Evolutionary conservation across 2,113 vertebrate species (phyloP).

Genomic region (Paracanthobrama guichenoti): DNA sequence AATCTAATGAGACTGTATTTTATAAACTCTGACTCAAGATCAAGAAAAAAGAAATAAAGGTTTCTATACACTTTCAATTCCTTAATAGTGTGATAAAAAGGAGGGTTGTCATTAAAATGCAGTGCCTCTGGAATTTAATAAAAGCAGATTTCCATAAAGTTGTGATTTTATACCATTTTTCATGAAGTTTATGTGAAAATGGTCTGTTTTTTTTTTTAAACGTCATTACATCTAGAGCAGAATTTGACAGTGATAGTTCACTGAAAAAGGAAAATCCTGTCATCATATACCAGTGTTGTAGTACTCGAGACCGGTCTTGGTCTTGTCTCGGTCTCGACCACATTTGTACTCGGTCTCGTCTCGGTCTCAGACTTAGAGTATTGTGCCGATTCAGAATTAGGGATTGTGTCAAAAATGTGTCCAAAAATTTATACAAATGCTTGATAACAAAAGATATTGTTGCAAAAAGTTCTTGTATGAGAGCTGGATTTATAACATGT

Average conservation of each 20-base stretch:
- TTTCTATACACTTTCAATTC: not conserved
- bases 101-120: constrained; percentile 14
- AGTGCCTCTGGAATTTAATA: constrained; percentile 5
- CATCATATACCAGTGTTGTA: not conserved
- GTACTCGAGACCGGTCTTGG: too few relatives aligned
- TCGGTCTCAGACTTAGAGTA: too few relatives aligned
- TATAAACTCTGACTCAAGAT: not conserved
- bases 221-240: not conserved
- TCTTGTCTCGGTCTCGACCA: too few relatives aligned
- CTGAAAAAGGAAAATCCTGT: not conserved
- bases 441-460: too few relatives aligned
- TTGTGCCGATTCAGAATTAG: too few relatives aligned
- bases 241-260: not conserved
- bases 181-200: not conserved
- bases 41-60: constrained; percentile 8
- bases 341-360: too few relatives aligned
- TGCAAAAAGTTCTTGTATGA: too few relatives aligned
- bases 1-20: constrained; percentile 14
- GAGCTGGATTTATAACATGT: too few relatives aligned
- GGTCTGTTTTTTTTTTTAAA: not conserved
- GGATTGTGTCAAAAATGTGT: too few relatives aligned
- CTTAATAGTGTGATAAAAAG: not conserved
- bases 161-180: constrained; percentile 9
- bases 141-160: not conserved
- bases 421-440: too few relatives aligned